Percentiles rank a stretch among this genome's conserved stretches.
Evolutionary conservation across 1,140 invertebrate species (phyloP).

Genomic region (Tachypleus tridentatus): DNA sequence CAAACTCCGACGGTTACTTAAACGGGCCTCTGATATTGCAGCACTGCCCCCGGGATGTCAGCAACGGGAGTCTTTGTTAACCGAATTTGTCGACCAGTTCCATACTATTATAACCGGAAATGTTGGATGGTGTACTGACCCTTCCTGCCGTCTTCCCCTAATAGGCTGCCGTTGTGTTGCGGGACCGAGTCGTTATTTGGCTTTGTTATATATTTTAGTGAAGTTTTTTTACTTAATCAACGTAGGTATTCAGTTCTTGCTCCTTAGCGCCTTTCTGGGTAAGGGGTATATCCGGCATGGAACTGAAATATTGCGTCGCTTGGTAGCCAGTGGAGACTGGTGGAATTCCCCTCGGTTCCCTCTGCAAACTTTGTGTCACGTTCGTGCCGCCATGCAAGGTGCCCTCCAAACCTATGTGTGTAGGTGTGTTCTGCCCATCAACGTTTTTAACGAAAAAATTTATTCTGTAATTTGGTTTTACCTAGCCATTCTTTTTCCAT

Average conservation of each 20-base stretch:
- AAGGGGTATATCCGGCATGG: slow-evolving; percentile 32
- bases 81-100: slow-evolving; percentile 35
- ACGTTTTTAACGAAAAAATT: slow-evolving; percentile 45
- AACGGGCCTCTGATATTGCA: slow-evolving; percentile 32
- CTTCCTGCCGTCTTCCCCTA: slow-evolving; percentile 27
- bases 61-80: slow-evolving; percentile 32
- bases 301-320: slow-evolving; percentile 27
- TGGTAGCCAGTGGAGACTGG: slow-evolving; percentile 30
- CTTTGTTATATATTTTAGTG: slow-evolving; percentile 35
- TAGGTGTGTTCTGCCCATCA: slow-evolving; percentile 43
- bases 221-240: slow-evolving; percentile 38
- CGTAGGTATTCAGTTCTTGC: slow-evolving; percentile 36
- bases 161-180: slow-evolving; percentile 26
- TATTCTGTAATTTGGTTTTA: slow-evolving; percentile 39
- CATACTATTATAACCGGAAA: slow-evolving; percentile 32
- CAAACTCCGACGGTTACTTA: slow-evolving; percentile 31
- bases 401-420: slow-evolving; percentile 33
- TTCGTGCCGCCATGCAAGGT: slow-evolving; percentile 32
- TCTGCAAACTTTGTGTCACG: slow-evolving; percentile 33
- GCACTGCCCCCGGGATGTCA: slow-evolving; percentile 33
- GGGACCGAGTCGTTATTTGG: slow-evolving; percentile 34
- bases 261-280: slow-evolving; percentile 35
- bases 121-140: slow-evolving; percentile 31
- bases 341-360: slow-evolving; percentile 34
- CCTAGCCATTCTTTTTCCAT: slow-evolving; percentile 32